Evolutionary conservation across 2,113 vertebrate genomes (phyloP).

Genomic region (Spea bombifrons): DNA sequence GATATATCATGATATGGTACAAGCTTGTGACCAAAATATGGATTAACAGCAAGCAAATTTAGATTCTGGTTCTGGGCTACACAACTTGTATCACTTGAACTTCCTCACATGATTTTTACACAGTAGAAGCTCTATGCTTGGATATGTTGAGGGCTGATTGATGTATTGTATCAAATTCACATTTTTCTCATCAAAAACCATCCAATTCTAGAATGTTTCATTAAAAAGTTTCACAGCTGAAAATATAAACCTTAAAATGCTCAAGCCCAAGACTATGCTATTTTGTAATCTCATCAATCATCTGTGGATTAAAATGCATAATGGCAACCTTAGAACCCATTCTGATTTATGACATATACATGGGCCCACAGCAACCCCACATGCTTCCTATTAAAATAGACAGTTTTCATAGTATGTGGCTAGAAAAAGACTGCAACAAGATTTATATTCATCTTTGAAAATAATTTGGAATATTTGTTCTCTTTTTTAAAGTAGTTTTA

Average conservation of each 20-base stretch:
- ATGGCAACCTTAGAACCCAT: neutral
- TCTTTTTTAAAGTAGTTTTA: neutral
- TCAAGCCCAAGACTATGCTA: conserved; percentile 2
- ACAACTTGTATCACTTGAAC: neutral
- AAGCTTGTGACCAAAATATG: too few species aligned
- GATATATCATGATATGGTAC: too few species aligned
- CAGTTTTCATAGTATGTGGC: conserved; percentile 2
- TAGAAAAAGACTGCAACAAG: conserved; percentile 12
- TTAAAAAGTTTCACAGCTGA: conserved; percentile 14
- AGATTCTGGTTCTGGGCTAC: neutral
- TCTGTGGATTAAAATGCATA: conserved; percentile 11
- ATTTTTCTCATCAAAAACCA: conserved; percentile 6
- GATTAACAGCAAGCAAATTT: neutral
- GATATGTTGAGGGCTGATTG: neutral
- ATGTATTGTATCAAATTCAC: neutral
- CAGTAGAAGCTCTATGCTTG: neutral
- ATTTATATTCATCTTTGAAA: neutral
- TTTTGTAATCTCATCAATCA: conserved; percentile 23
- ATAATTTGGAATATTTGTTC: conserved; percentile 13
- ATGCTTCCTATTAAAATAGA: conserved; percentile 17
- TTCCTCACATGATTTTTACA: neutral
- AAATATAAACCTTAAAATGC: conserved; percentile 13
- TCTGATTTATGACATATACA: conserved; percentile 27
- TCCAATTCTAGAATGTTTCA: conserved; percentile 6
- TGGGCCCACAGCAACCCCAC: neutral